Evolutionary conservation across 2,113 vertebrate species (phyloP).

Genomic region (Alligator sinensis): DNA sequence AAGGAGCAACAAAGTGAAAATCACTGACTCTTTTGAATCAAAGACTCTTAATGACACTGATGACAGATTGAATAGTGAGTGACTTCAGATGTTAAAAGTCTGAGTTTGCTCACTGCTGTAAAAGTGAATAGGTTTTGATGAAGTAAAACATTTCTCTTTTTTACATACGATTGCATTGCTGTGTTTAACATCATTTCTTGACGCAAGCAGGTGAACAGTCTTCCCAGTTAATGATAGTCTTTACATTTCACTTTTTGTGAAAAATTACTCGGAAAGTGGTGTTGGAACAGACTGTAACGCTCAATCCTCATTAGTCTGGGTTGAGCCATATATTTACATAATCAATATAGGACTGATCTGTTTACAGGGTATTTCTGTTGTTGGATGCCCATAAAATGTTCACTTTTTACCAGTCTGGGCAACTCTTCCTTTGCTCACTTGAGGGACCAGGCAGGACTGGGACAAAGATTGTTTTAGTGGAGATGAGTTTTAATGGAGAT

Average conservation of each 20-base stretch:
- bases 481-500: not conserved
- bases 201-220: not conserved
- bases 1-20: not conserved
- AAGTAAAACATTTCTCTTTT: not conserved
- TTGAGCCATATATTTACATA: not conserved
- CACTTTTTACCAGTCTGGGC: not conserved
- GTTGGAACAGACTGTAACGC: not conserved
- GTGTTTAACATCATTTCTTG: not conserved
- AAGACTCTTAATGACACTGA: not conserved
- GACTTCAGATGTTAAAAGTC: too few species aligned
- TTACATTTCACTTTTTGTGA: not conserved
- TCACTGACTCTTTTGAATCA: not conserved
- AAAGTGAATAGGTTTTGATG: not conserved
- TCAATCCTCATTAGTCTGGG: not conserved
- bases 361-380: not conserved
- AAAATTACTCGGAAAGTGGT: not conserved
- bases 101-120: not conserved
- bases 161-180: not conserved
- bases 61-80: not conserved
- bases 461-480: not conserved
- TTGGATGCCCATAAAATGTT: not conserved
- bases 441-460: not conserved
- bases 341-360: not conserved
- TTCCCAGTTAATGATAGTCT: not conserved
- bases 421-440: not conserved